Evolutionary conservation across 2,888 invertebrate genomes (phyloP).

Genomic region (Tolmerus cingulatus): DNA sequence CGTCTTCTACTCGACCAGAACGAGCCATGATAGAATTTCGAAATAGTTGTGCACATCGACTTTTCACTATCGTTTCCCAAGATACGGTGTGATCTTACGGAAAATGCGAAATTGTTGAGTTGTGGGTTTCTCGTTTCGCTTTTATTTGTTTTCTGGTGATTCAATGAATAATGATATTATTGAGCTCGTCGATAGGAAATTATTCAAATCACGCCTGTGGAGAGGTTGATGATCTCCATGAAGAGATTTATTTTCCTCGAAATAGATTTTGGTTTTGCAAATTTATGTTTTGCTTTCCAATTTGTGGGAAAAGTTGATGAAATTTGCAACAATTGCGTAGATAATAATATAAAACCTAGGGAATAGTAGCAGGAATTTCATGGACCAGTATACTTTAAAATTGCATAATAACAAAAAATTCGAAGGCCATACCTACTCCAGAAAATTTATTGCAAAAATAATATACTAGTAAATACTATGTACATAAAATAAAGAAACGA

Average conservation of each 20-base stretch:
- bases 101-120: not conserved
- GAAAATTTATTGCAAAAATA: no score
- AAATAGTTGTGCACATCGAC: not conserved
- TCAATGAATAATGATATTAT: not conserved
- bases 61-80: not conserved
- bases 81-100: not conserved
- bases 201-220: not conserved
- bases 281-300: not conserved
- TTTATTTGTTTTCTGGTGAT: not conserved
- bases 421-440: no score
- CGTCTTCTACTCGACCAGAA: not conserved
- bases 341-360: no score
- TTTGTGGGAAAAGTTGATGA: no score
- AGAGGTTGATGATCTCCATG: not conserved
- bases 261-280: not conserved
- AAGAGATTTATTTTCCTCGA: not conserved
- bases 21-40: conserved; percentile 6
- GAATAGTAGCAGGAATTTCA: no score
- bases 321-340: no score
- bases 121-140: not conserved
- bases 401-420: no score
- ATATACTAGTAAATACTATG: no score
- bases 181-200: not conserved
- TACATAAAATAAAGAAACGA: no score
- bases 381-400: no score